Percentiles rank a stretch among this genome's conserved stretches.
Evolutionary conservation across 2,888 invertebrate genomes (phyloP).

Genomic region (Cantharis rustica): DNA sequence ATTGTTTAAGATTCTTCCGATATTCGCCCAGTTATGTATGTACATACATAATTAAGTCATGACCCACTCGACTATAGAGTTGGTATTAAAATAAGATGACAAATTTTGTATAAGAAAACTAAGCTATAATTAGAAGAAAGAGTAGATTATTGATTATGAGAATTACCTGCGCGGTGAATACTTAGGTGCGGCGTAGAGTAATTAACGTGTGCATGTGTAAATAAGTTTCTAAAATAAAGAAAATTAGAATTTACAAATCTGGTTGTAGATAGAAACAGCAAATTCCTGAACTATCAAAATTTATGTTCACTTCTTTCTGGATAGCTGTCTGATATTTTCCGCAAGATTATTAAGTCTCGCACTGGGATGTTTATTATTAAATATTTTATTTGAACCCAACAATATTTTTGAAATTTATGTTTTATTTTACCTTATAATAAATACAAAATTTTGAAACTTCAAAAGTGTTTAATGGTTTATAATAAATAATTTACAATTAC

Average conservation of each 20-base stretch:
- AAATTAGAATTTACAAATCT: not conserved
- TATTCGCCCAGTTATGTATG: not conserved
- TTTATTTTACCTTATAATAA: not conserved
- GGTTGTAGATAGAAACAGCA: not conserved
- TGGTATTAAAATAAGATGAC: not conserved
- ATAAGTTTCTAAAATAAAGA: not conserved
- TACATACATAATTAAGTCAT: not conserved
- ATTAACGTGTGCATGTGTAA: not conserved
- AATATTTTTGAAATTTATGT: not conserved
- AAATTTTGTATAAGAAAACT: not conserved
- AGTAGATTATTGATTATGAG: not conserved
- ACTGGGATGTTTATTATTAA: not conserved
- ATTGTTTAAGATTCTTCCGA: not conserved
- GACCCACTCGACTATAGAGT: not conserved
- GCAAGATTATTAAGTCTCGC: not conserved
- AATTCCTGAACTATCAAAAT: not conserved
- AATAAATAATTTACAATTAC: constrained; percentile 26
- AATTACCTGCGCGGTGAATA: not conserved
- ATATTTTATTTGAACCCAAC: no score
- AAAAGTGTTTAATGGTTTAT: not conserved
- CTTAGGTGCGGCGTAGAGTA: not conserved
- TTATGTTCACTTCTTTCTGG: not conserved
- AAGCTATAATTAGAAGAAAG: not conserved
- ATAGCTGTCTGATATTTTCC: not conserved
- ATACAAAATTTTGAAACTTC: not conserved